phyloP scores from a whole-genome alignment of 1,140 invertebrate species.

The Alviniconcha marisindica region DNA sequence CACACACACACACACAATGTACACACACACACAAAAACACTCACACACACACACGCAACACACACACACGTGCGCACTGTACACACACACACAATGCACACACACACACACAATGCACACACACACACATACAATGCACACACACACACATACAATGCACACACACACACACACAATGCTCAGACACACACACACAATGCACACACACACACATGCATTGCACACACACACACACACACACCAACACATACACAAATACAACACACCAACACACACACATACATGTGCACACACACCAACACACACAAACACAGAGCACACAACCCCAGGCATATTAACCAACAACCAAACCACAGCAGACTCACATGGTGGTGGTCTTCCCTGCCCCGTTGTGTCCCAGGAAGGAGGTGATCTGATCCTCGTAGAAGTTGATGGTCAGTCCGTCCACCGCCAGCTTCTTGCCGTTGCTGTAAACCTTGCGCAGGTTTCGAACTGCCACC shows the following conservation, averaged over 20 bases:
- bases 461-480: slow-evolving; percentile 78
- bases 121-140: not conserved
- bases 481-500: slow-evolving; percentile 81
- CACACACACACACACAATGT: too few species aligned
- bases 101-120: not conserved
- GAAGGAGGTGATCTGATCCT: slow-evolving; percentile 82
- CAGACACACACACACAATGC: slow-evolving; percentile 1
- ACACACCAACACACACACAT: not conserved
- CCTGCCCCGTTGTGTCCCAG: slow-evolving; percentile 83
- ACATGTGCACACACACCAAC: not conserved
- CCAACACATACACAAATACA: not conserved
- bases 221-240: not conserved
- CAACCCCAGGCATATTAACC: not conserved
- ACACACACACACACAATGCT: not conserved
- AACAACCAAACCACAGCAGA: too few species aligned
- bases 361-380: slow-evolving; percentile 82
- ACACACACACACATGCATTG: not conserved
- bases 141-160: not conserved
- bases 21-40: too few species aligned
- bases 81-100: not conserved
- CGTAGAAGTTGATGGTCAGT: slow-evolving; percentile 80
- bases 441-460: slow-evolving; percentile 82
- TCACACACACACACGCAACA: too few species aligned
- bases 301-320: too few species aligned
- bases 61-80: too few species aligned